These are phyloP conservation scores for Anoplius nigerrimus DNA, from an alignment of 2,888 invertebrate species.

Conservation along the genomic window DNA sequence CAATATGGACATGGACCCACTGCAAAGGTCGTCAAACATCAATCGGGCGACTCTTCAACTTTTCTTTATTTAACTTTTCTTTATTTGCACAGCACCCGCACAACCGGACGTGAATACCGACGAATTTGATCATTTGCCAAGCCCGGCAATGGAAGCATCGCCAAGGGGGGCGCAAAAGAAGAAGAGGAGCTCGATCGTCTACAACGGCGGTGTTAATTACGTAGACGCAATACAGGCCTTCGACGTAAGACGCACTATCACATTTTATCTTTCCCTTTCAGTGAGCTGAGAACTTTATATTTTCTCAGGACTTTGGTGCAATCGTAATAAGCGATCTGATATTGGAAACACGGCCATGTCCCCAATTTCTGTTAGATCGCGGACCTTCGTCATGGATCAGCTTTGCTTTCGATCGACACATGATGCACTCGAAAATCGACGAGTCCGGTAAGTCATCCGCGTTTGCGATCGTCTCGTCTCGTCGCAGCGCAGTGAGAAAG, in stretches of 20 bases:
- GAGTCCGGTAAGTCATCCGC: conserved; percentile 54
- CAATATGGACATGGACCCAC: conserved; percentile 64
- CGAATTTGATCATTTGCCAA: conserved; percentile 68
- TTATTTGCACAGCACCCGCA: neutral
- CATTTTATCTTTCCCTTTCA: too few species aligned
- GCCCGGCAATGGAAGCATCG: conserved; percentile 53
- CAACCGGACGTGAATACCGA: conserved; percentile 49
- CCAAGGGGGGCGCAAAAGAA: conserved; percentile 50
- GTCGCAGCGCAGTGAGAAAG: neutral
- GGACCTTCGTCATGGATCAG: neutral
- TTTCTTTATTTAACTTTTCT: too few species aligned
- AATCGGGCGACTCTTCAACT: too few species aligned
- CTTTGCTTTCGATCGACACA: conserved; percentile 29
- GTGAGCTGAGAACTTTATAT: neutral
- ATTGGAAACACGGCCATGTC: conserved; percentile 77
- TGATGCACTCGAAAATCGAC: conserved; percentile 46
- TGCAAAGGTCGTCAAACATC: conserved; percentile 61
- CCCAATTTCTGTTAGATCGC: conserved; percentile 38
- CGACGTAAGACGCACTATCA: conserved; percentile 65
- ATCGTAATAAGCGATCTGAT: conserved; percentile 77
- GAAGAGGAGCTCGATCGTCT: conserved; percentile 50
- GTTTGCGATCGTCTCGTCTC: neutral
- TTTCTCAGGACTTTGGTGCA: conserved; percentile 75
- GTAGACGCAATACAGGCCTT: conserved; percentile 74
- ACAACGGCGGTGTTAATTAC: conserved; percentile 63